Evolutionary conservation across 2,888 invertebrate genomes (phyloP), one percentile per base, ranked within the genome.

Genomic region (Iphiclides podalirius): DNA sequence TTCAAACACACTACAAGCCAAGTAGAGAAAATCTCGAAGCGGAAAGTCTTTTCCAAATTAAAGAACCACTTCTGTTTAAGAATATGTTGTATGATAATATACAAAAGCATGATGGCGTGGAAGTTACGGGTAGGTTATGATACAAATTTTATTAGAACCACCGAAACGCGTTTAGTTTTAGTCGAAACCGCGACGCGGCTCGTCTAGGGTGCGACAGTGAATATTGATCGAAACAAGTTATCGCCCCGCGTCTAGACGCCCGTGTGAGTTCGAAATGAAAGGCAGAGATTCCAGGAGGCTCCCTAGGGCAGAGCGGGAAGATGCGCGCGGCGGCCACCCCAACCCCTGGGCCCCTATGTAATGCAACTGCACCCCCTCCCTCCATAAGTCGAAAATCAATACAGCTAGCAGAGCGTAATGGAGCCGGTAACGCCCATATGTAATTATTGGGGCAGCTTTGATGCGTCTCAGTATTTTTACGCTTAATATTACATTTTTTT

Each of bases 311-410:
- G 14, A 12, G 37, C 31, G 26, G 16, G 47, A 46, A 23, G 44
- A 28, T 47, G 38, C 44, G 35, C 51, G 39, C 40, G 44, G 26
- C 46, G 41, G 3, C 23, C 15, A 20, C 38, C 37, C 47, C 51
- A 20, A 39, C 11, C 28, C 17, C 15, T n/a, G 26, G 13, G 4
- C 20, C 36, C 14, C 41, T 37, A 20, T 15, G 33, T 36, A 14
- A 12, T 48, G 48, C 42, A 48, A 48, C 33, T 48, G 48, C 48
- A 48, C 20, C 13, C 41, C n/a, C 13, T 17, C 20, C 13, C 41
- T 13, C 13, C 23, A 36, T 34, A 51, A 37, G 20, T 38, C 41
- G 31, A 36, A 47, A 34, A 53, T 52, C 44, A 40, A 53, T 44
- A 53, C 42, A 36, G 17, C 26, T 14, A 13, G 15, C 40, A 34